A percentile compares a stretch with the other conserved stretches of the same genome.
Conservation (phyloP, 2,797 vertebrate species). For the Cyprinella venusta region DNA sequence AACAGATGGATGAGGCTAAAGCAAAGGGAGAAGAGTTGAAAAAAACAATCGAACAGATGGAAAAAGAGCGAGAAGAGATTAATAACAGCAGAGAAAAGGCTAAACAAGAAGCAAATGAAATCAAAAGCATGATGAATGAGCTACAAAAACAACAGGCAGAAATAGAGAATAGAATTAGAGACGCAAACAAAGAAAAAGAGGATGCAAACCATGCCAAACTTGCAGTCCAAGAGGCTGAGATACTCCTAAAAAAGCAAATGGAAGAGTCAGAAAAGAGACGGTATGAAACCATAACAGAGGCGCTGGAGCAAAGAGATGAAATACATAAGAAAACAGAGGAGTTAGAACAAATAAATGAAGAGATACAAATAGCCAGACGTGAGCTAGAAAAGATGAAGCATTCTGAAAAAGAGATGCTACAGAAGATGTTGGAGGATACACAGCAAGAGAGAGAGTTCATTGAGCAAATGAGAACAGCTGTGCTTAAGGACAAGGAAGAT, state of each 20-base stretch:
- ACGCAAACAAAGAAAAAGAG: slow-evolving; percentile 31
- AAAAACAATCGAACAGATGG: slow-evolving; percentile 24
- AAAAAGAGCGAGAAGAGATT: slow-evolving; percentile 40
- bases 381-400: slow-evolving; percentile 21
- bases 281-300: slow-evolving; percentile 48
- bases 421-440: slow-evolving; percentile 32
- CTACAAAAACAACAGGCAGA: slow-evolving; percentile 38
- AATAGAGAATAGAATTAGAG: slow-evolving; percentile 35
- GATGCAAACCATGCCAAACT: slow-evolving; percentile 35
- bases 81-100: slow-evolving; percentile 17
- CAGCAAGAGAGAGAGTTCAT: slow-evolving; percentile 42
- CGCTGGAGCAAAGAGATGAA: slow-evolving; percentile 50
- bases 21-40: slow-evolving; percentile 40
- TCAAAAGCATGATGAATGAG: slow-evolving; percentile 35
- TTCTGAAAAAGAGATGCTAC: slow-evolving; percentile 28
- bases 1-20: slow-evolving; percentile 38
- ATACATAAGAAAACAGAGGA: slow-evolving; percentile 50
- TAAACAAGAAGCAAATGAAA: slow-evolving; percentile 37
- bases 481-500: slow-evolving; percentile 43
- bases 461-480: slow-evolving; percentile 39
- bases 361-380: slow-evolving; percentile 38
- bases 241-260: slow-evolving; percentile 40
- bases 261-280: slow-evolving; percentile 57
- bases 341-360: slow-evolving; percentile 48
- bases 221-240: slow-evolving; percentile 33